Evolutionary conservation across 2,113 vertebrate genomes (phyloP).

Genomic region (Archocentrus centrarchus): DNA sequence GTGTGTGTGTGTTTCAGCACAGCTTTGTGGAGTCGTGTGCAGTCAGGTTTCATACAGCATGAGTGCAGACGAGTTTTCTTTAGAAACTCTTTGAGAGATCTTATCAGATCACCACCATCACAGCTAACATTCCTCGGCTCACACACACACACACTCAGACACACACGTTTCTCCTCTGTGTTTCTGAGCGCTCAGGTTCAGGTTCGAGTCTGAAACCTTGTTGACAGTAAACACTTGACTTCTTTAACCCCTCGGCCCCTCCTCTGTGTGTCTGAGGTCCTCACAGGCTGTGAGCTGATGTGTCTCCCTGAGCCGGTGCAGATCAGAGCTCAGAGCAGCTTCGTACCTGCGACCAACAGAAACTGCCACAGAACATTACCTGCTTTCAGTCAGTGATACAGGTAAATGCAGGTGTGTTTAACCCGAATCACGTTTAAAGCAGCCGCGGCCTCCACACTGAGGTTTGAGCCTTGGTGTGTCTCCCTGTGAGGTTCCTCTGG

Average conservation of each 20-base stretch:
- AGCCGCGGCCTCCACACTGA: too few relatives aligned
- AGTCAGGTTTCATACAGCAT: not conserved
- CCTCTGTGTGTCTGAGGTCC: not conserved
- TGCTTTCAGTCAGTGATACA: not conserved
- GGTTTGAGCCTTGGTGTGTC: too few relatives aligned
- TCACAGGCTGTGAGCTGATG: too few relatives aligned
- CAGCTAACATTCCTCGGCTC: not conserved
- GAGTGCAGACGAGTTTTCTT: not conserved
- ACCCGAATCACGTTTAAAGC: not conserved
- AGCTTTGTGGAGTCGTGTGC: too few relatives aligned
- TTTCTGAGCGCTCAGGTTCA: not conserved
- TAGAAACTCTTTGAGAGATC: not conserved
- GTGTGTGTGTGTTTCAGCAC: too few relatives aligned
- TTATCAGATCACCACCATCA: not conserved
- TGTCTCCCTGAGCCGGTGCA: too few relatives aligned
- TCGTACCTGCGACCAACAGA: not conserved
- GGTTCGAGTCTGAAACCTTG: not conserved
- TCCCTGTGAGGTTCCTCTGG: not conserved
- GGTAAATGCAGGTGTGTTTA: not conserved
- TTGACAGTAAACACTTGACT: not conserved
- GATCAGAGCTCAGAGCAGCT: too few relatives aligned
- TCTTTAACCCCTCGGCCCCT: too few relatives aligned
- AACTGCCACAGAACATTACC: not conserved
- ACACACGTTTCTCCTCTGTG: not conserved
- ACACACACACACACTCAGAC: too few relatives aligned